A percentile compares a stretch with the other conserved stretches of the same genome.
phyloP scores from a whole-genome alignment of 2,888 invertebrate species.

The Mactromeris polynyma region DNA sequence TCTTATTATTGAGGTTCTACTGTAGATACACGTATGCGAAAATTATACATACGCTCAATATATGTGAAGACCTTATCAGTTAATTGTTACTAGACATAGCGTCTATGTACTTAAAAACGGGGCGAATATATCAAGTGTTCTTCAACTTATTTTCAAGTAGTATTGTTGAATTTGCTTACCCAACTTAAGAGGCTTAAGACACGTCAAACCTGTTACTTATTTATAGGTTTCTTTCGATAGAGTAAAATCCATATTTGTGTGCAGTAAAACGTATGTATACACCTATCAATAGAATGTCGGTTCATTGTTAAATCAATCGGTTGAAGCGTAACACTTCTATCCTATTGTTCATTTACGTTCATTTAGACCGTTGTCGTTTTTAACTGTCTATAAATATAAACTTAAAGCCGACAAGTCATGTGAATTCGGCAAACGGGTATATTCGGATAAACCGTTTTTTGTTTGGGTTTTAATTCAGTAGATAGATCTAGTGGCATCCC shows the following conservation, averaged over 20 bases:
- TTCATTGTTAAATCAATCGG: neutral
- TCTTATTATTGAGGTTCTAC: too few relatives aligned
- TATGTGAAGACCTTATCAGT: neutral
- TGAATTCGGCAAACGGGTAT: neutral
- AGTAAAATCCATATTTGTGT: neutral
- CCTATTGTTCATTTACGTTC: neutral
- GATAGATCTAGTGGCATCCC: too few relatives aligned
- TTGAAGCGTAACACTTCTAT: neutral
- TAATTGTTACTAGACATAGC: neutral
- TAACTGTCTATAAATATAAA: neutral
- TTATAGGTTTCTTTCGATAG: neutral
- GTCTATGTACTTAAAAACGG: neutral
- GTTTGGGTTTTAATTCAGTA: neutral
- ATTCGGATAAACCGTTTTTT: neutral
- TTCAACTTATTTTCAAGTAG: neutral
- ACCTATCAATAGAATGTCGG: neutral
- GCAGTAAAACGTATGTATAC: neutral
- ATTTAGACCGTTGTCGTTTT: neutral
- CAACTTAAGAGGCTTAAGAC: conserved; percentile 2
- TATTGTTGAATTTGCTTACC: neutral
- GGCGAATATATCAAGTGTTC: neutral
- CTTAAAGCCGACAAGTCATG: neutral
- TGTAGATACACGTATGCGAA: too few relatives aligned
- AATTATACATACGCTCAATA: neutral
- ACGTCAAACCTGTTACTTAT: neutral